Conservation (phyloP, 2,797 vertebrate genomes). For the Micropoecilia bifurca region DNA sequence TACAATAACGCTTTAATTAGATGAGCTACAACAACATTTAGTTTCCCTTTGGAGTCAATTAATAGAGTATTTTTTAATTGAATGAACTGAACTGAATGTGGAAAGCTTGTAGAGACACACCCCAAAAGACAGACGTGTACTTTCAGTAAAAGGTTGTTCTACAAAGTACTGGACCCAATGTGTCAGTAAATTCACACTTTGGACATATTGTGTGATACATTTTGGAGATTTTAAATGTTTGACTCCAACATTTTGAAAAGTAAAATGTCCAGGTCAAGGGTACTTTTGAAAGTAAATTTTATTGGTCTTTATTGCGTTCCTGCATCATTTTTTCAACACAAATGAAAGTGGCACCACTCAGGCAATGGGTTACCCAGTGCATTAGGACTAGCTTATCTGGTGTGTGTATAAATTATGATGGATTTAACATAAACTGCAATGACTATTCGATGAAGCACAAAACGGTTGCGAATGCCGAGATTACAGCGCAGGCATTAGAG, state of each 20-base stretch:
- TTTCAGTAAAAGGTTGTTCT: background rate
- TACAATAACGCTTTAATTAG: background rate
- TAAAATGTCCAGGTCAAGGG: background rate
- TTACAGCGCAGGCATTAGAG: conserved; percentile 17
- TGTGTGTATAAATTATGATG: background rate
- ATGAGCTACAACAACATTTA: background rate
- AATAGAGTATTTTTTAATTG: background rate
- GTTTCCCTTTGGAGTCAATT: background rate
- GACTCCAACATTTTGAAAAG: background rate
- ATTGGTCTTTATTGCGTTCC: background rate
- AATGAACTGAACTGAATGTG: background rate
- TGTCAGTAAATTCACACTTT: no score
- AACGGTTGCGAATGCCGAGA: conserved; percentile 29
- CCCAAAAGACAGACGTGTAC: background rate
- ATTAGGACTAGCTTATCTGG: background rate
- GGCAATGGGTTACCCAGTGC: background rate
- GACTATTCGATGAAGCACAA: conserved; percentile 47
- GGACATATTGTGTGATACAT: background rate
- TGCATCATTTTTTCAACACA: background rate
- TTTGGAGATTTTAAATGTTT: background rate
- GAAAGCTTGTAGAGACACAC: background rate
- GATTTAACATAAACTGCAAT: conserved; percentile 19
- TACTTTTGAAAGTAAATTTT: background rate
- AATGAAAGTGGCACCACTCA: background rate
- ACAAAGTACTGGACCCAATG: background rate